These are phyloP conservation scores for Metellina segmentata DNA, from an alignment of 2,888 invertebrate genomes.

Conservation along the genomic window DNA sequence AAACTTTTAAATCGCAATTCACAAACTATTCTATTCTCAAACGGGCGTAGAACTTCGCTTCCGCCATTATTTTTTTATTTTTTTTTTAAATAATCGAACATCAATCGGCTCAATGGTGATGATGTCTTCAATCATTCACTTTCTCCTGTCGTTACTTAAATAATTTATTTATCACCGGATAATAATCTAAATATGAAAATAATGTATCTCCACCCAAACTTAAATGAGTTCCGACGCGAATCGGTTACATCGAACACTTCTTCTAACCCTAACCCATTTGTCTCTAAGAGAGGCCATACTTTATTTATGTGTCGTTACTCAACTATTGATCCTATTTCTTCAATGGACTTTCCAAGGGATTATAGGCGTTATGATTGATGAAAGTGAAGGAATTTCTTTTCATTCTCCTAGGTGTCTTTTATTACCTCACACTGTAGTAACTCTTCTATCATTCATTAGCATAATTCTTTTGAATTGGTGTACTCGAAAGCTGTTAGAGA, in stretches of 20 bases:
- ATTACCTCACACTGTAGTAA: background rate
- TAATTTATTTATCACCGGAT: conserved; percentile 65
- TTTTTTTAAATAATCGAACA: conserved; percentile 10
- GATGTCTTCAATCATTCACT: conserved; percentile 25
- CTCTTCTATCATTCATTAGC: background rate
- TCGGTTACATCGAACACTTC: conserved; percentile 27
- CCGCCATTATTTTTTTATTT: background rate
- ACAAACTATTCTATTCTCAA: no score
- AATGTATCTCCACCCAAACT: conserved; percentile 64
- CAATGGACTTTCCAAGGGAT: background rate
- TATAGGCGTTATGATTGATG: conserved; percentile 48
- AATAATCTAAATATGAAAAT: conserved; percentile 66
- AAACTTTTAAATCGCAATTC: no score
- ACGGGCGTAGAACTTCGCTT: background rate
- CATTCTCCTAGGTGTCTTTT: background rate
- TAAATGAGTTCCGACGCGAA: conserved; percentile 41
- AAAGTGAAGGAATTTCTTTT: background rate
- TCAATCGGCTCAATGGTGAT: conserved; percentile 3
- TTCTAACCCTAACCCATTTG: conserved; percentile 17
- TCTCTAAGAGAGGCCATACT: conserved; percentile 23
- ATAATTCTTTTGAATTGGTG: no score
- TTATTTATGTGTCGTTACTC: conserved; percentile 29
- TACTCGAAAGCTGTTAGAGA: no score
- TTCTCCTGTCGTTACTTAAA: conserved; percentile 60
- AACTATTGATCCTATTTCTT: conserved; percentile 24